Evolutionary conservation across 2,113 vertebrate genomes (phyloP), one percentile per base, ranked within the genome.

Genomic region (Pteruthius melanotis): DNA sequence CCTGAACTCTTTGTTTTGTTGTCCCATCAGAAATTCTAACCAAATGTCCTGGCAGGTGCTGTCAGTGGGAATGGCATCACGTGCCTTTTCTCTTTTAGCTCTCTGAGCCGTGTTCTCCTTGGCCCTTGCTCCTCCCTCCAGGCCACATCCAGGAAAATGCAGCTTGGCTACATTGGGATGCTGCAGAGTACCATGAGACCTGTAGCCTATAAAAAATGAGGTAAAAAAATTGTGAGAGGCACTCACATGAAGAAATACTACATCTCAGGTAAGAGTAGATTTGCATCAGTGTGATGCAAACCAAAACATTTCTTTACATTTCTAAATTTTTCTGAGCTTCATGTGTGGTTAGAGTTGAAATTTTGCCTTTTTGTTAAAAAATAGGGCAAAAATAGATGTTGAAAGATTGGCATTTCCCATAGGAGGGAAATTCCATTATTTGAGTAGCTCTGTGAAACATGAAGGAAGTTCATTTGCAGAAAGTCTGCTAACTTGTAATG

Each of bases 371-470:
- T 83, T 88, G 27, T 77, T 88, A 15, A 63, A 86, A 97, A 93
- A 92, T 65, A 97, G 85, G 95, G 42, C 88, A 94, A 93, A 95
- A 95, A 80, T 90, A 86, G 86, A 70, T 76, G 71, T 63, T 85
- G 88, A 94, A 91, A 92, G 66, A 57, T 63, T 64, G 59, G 50
- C 64, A 88, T 95, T 93, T 96, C 96, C 90, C 92, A 61, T 74
- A 86, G 95, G 95, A 88, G 81, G 95, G 90, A 94, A 94, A 96
- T 93, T 87, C 95, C 95, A 95, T 97, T 95, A 95, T 84, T 94
- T 93, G 92, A 95, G 82, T 74, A 61, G 92, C 94, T 92, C 89
- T 66, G 54, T 87, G 72, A 86, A 93, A 90, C 72, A 81, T 15
- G 7, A 65, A 93, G 90, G 86, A 92, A 90, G 19, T 83, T 94